These are phyloP conservation scores for Lepisosteus osseus DNA, from an alignment of 2,113 vertebrate genomes.

Conservation along the genomic window DNA sequence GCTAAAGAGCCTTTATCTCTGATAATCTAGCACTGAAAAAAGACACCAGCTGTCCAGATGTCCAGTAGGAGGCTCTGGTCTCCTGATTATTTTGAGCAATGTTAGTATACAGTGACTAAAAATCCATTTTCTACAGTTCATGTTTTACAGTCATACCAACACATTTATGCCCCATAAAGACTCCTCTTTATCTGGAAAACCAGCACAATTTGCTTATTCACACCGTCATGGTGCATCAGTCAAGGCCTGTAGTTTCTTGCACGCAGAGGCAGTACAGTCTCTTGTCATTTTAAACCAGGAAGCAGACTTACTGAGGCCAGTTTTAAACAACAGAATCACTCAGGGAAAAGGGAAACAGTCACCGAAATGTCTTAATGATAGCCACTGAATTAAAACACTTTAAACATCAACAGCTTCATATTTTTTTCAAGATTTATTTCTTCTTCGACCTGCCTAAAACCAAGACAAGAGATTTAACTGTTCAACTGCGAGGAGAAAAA, in stretches of 20 bases:
- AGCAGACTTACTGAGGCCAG: neutral
- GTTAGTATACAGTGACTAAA: conserved; percentile 18
- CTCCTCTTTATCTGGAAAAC: conserved; percentile 25
- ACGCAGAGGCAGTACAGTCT: neutral
- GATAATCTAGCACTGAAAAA: neutral
- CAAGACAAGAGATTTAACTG: neutral
- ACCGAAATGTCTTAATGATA: neutral
- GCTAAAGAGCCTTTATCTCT: neutral
- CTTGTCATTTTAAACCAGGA: conserved; percentile 11
- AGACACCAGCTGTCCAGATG: conserved; percentile 13
- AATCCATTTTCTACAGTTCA: conserved; percentile 33
- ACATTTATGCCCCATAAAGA: conserved; percentile 33
- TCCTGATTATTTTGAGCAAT: neutral
- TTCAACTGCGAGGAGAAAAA: too few species aligned
- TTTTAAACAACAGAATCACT: neutral
- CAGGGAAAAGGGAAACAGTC: neutral
- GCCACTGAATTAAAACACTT: neutral
- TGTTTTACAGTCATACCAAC: conserved; percentile 40
- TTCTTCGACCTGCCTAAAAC: neutral
- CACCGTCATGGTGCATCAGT: conserved; percentile 24
- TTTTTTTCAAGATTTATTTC: conserved; percentile 1
- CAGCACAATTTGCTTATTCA: conserved; percentile 21
- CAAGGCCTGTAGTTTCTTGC: conserved; percentile 9
- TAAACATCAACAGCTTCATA: neutral
- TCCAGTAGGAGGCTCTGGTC: conserved; percentile 29